Evolutionary conservation across 2,888 invertebrate genomes (phyloP).

Genomic region (Bhutanitis thaidina): DNA sequence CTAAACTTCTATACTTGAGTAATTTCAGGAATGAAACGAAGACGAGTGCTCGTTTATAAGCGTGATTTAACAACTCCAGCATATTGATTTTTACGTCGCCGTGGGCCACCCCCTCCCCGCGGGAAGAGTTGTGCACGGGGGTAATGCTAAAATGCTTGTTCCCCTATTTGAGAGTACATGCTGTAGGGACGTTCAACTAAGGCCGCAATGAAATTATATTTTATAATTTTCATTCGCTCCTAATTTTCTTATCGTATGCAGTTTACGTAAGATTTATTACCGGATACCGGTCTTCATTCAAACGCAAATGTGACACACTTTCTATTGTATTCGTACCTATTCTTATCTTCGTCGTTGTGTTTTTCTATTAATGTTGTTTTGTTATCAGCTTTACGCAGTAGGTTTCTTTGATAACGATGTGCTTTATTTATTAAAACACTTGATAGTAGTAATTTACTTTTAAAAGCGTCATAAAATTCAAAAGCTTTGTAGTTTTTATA

Average conservation of each 20-base stretch:
- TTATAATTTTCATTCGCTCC: conserved; percentile 41
- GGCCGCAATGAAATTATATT: conserved; percentile 40
- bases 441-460: background rate
- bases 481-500: background rate
- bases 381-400: conserved; percentile 12
- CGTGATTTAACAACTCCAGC: conserved; percentile 90
- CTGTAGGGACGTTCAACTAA: conserved; percentile 66
- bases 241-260: conserved; percentile 54
- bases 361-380: conserved; percentile 46
- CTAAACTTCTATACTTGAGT: conserved; percentile 56
- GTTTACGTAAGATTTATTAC: conserved; percentile 69
- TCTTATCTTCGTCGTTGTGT: conserved; percentile 64
- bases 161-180: conserved; percentile 81
- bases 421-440: conserved; percentile 4
- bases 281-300: conserved; percentile 72
- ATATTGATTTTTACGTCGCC: conserved; percentile 82
- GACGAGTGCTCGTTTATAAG: conserved; percentile 81
- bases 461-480: background rate
- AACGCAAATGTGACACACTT: conserved; percentile 74
- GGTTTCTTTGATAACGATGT: conserved; percentile 8
- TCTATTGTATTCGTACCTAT: conserved; percentile 48
- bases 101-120: conserved; percentile 75
- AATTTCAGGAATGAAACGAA: conserved; percentile 78
- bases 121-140: conserved; percentile 81
- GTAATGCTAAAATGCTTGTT: conserved; percentile 81